A percentile compares a stretch with the other conserved stretches of the same genome.
phyloP scores from a whole-genome alignment of 2,113 vertebrate genomes.

The Crotalus viridis region DNA sequence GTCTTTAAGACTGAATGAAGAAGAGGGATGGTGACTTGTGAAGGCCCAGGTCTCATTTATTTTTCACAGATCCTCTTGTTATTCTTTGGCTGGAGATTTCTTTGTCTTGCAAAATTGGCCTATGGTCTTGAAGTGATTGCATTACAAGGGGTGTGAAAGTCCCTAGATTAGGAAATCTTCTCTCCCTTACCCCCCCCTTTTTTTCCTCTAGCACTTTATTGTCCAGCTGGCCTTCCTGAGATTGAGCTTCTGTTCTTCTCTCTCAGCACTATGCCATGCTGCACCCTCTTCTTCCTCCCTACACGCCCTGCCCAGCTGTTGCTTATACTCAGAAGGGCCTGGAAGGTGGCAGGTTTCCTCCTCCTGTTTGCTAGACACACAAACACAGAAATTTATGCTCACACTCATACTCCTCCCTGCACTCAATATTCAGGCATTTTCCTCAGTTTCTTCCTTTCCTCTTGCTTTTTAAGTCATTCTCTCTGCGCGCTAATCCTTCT shows the following conservation, averaged over 20 bases:
- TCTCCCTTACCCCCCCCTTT: neutral
- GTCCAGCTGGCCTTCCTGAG: neutral
- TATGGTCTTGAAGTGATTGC: neutral
- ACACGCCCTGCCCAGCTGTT: neutral
- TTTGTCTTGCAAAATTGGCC: neutral
- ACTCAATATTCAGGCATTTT: neutral
- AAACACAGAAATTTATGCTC: neutral
- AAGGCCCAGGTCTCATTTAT: neutral
- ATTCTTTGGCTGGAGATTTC: neutral
- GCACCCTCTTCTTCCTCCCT: neutral
- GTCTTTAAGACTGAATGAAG: neutral
- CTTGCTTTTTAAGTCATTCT: slow-evolving; percentile 2
- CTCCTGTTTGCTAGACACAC: neutral
- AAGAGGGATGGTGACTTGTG: neutral
- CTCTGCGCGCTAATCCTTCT: neutral
- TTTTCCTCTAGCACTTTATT: neutral
- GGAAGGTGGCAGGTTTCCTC: too few species aligned
- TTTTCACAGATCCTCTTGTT: neutral
- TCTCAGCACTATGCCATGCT: neutral
- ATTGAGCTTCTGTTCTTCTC: neutral
- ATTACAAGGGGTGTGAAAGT: neutral
- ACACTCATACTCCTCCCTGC: neutral
- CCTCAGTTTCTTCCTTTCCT: neutral
- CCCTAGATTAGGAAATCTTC: too few species aligned
- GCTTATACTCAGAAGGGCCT: neutral